Percentiles rank a stretch among this genome's conserved stretches.
Evolutionary conservation across 1,140 invertebrate genomes (phyloP).

Genomic region (Saxidomus purpurata): DNA sequence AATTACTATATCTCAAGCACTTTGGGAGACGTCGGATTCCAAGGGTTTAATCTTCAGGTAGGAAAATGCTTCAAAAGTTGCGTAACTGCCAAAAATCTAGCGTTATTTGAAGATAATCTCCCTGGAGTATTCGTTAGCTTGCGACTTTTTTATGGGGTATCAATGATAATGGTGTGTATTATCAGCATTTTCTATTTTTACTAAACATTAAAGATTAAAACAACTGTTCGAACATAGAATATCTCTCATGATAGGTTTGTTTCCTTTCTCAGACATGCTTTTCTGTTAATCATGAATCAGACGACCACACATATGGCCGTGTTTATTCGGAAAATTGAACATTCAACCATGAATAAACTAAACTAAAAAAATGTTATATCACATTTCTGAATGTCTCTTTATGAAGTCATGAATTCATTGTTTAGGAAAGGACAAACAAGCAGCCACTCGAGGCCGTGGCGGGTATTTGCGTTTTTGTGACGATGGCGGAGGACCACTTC

Average conservation of each 20-base stretch:
- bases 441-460: no score
- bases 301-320: background rate
- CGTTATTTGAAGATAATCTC: slow-evolving; percentile 26
- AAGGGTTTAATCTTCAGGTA: slow-evolving; percentile 21
- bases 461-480: no score
- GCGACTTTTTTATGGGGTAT: slow-evolving; percentile 39
- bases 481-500: no score
- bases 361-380: no score
- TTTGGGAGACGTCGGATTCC: background rate
- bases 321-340: no score
- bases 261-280: background rate
- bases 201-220: slow-evolving; percentile 41
- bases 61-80: slow-evolving; percentile 32
- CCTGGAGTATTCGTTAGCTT: background rate
- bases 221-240: slow-evolving; percentile 28
- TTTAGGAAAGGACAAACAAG: no score
- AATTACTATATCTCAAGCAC: slow-evolving; percentile 29
- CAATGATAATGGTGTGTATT: slow-evolving; percentile 13
- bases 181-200: slow-evolving; percentile 41
- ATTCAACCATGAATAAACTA: no score
- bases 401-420: no score
- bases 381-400: no score
- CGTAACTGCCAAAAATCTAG: slow-evolving; percentile 30
- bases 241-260: background rate
- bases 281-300: background rate